Evolutionary conservation across 30 jellyfish, hydroid and myxozoan genomes (phyloP).

Genomic region (Euphysa ruthae): DNA sequence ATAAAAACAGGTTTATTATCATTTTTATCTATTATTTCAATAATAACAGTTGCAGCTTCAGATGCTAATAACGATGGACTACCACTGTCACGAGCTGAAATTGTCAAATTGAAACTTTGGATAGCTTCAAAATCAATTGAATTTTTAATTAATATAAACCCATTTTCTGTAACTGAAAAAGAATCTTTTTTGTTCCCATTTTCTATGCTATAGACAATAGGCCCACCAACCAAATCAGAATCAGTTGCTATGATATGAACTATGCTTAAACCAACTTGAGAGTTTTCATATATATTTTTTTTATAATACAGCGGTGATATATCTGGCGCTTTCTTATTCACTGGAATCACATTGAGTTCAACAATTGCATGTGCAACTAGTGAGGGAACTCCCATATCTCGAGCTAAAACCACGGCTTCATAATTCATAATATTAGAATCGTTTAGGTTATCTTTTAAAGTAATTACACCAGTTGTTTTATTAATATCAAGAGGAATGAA

Average conservation of each 20-base stretch:
- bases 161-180: neutral
- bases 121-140: neutral
- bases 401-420: neutral
- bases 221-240: neutral
- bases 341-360: neutral
- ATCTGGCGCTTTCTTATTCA: constrained; percentile 2
- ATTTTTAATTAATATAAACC: neutral
- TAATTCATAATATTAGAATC: no score
- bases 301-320: constrained; percentile 30
- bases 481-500: neutral
- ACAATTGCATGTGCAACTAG: neutral
- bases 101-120: neutral
- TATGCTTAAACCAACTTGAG: neutral
- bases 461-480: neutral
- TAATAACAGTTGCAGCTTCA: constrained; percentile 17
- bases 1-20: constrained; percentile 25
- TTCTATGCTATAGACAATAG: neutral
- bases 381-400: neutral
- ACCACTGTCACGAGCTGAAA: neutral
- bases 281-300: neutral
- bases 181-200: neutral
- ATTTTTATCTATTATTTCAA: constrained; percentile 20
- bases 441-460: neutral
- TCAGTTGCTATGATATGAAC: neutral
- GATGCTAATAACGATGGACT: neutral